Conservation (phyloP, 2,888 invertebrate genomes). For the Entomobrya proxima region DNA sequence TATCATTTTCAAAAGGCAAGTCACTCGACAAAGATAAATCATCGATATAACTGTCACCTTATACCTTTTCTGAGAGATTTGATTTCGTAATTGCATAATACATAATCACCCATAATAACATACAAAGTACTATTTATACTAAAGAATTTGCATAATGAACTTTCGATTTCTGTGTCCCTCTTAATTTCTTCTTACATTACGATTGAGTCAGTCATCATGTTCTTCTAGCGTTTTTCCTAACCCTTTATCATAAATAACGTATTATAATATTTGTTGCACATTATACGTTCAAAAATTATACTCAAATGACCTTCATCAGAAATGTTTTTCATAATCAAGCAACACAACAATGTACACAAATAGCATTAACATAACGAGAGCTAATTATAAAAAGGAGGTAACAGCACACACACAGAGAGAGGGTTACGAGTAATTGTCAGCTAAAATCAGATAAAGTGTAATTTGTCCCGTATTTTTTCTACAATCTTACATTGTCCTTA, state of each 20-base stretch:
- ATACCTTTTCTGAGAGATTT: background rate
- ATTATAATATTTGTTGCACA: background rate
- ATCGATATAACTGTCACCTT: conserved; percentile 52
- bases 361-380: conserved; percentile 15
- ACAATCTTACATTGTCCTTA: background rate
- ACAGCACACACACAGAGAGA: background rate
- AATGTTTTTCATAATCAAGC: conserved; percentile 3
- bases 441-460: conserved; percentile 48
- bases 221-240: background rate
- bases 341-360: background rate
- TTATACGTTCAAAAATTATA: background rate
- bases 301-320: conserved; percentile 29
- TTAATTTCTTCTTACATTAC: background rate
- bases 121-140: background rate
- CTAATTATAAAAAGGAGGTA: conserved; percentile 50
- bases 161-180: conserved; percentile 4
- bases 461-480: conserved; percentile 42
- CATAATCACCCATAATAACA: background rate
- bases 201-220: background rate
- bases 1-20: conserved; percentile 50
- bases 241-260: background rate
- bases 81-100: background rate
- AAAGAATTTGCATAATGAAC: background rate
- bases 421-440: conserved; percentile 29
- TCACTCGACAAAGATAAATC: conserved; percentile 61